A percentile compares a stretch with the other conserved stretches of the same genome.
Conservation (phyloP, 2,888 invertebrate species). For the Gari tellinella region DNA sequence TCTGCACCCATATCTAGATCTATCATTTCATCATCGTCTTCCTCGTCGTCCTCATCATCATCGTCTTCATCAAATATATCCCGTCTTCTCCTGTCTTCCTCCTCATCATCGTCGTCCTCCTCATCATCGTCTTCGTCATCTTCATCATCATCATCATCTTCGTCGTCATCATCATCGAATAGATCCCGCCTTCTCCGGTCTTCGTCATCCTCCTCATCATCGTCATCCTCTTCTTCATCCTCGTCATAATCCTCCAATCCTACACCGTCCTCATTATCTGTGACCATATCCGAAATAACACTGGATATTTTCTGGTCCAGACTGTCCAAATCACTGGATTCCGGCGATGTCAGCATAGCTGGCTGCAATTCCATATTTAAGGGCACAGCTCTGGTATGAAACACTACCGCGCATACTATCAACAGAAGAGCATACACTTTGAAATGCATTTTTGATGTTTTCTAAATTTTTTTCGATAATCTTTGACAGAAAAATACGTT, state of each 20-base stretch:
- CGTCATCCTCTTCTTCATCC: not conserved
- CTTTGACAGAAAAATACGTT: too few relatives aligned
- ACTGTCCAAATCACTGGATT: not conserved
- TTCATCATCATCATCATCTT: slow-evolving; percentile 9
- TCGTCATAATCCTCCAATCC: not conserved
- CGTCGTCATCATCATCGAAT: slow-evolving; percentile 9
- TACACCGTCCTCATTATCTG: too few relatives aligned
- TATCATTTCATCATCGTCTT: slow-evolving; percentile 12
- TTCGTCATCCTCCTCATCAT: slow-evolving; percentile 3
- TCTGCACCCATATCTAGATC: not conserved
- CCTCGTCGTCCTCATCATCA: slow-evolving; percentile 4
- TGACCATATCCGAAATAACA: not conserved
- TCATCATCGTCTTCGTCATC: not conserved
- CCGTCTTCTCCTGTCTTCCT: not conserved
- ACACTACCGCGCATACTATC: not conserved
- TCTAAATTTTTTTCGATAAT: too few relatives aligned
- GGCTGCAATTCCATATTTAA: not conserved
- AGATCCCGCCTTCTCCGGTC: not conserved
- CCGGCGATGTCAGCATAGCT: too few relatives aligned
- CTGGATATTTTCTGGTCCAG: slow-evolving; percentile 4
- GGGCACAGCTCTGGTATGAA: slow-evolving; percentile 3
- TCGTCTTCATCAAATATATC: slow-evolving; percentile 8
- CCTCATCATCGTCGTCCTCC: slow-evolving; percentile 24
- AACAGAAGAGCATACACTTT: slow-evolving; percentile 4
- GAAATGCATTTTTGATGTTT: slow-evolving; percentile 1